Percentiles rank a stretch among this genome's conserved stretches.
These are phyloP conservation scores for Ciona savignyi DNA, from an alignment of 23 tunicate genomes.

Conservation along the genomic window DNA sequence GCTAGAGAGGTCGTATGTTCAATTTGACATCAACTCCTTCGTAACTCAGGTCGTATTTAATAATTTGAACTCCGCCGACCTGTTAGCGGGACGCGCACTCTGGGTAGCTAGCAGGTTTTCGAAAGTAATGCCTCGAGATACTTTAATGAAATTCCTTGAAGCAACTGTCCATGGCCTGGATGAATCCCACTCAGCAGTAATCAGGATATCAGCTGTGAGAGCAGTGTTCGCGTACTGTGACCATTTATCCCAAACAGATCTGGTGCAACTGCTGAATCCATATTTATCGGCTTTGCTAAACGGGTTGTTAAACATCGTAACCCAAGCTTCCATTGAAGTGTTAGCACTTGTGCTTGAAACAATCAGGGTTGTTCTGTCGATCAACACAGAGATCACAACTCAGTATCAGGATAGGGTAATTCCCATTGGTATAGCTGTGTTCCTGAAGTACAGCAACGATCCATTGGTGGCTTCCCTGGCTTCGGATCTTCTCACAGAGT, in stretches of 20 bases:
- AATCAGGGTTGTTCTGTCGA: slow-evolving; percentile 31
- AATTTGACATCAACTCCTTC: slow-evolving; percentile 66
- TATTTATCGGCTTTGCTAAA: slow-evolving; percentile 36
- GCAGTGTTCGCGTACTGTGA: slow-evolving; percentile 78
- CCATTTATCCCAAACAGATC: slow-evolving; percentile 25
- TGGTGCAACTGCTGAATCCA: slow-evolving; percentile 24
- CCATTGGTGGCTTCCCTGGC: slow-evolving; percentile 61
- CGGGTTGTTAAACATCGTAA: slow-evolving; percentile 45
- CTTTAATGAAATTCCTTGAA: slow-evolving; percentile 45
- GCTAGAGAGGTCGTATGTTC: slow-evolving; percentile 35
- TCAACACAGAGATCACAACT: slow-evolving; percentile 40
- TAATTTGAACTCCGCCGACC: slow-evolving; percentile 38
- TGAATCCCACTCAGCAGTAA: slow-evolving; percentile 50
- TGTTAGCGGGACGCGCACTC: slow-evolving; percentile 63
- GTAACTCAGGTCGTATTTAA: slow-evolving; percentile 37
- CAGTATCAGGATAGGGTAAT: slow-evolving; percentile 45
- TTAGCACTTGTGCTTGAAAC: slow-evolving; percentile 61
- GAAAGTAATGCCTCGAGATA: slow-evolving; percentile 29
- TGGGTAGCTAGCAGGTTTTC: slow-evolving; percentile 89
- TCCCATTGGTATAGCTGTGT: slow-evolving; percentile 43
- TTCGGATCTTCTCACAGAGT: slow-evolving; percentile 53
- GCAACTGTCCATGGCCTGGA: slow-evolving; percentile 70
- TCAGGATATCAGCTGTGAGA: slow-evolving; percentile 70
- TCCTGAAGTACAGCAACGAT: slow-evolving; percentile 61
- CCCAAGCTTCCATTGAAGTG: slow-evolving; percentile 69